Base-by-base conservation (phyloP, 2,113 vertebrate genomes). In the Scortum barcoo region DNA sequence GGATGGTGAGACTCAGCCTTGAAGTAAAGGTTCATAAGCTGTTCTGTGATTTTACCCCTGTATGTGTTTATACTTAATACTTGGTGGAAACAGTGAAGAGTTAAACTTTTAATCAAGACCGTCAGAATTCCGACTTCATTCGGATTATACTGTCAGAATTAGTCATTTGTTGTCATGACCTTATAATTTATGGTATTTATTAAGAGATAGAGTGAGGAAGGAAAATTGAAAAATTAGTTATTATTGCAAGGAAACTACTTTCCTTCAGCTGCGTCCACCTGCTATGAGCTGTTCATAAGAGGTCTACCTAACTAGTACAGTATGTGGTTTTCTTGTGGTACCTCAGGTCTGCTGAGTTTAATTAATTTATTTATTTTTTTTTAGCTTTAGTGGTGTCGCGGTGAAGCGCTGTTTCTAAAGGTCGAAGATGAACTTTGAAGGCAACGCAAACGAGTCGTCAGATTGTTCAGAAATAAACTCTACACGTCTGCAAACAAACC, bases 291-390 rank as follows among this genome's bases (percentile, higher is more conserved):
- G 24, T 61, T 74, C 7, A 8, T 33, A 33, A 13, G 16, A 42
- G 7, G 12, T 38, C 2, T 22, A 14, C 48, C 5, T 26, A 2
- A 22, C 3, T 5, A 54, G 3, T 36, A 36, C 33, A 36, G 33
- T 13, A 14, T 54, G 13, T 50, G 56, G 13, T 53, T 76, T 81
- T 62, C 22, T 85, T 80, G 28, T 22, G 48, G 8, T 7, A 60
- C 4, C 4, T 17, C 2, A 20, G 3, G 33, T 36, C 33, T n/a
- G n/a, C n/a, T n/a, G n/a, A n/a, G n/a, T n/a, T n/a, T n/a, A n/a
- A n/a, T n/a, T n/a, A n/a, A n/a, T n/a, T n/a, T n/a, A n/a, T n/a
- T n/a, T n/a, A n/a, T n/a, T n/a, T n/a, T 3, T 7, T 40, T 17
- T 60, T 0, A 57, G 24, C 36, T 33, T 5, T 22, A 30, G 7